Evolutionary conservation across 2,113 vertebrate species (phyloP), one percentile per base, ranked within the genome.

Genomic region (Oreochromis spilurus): DNA sequence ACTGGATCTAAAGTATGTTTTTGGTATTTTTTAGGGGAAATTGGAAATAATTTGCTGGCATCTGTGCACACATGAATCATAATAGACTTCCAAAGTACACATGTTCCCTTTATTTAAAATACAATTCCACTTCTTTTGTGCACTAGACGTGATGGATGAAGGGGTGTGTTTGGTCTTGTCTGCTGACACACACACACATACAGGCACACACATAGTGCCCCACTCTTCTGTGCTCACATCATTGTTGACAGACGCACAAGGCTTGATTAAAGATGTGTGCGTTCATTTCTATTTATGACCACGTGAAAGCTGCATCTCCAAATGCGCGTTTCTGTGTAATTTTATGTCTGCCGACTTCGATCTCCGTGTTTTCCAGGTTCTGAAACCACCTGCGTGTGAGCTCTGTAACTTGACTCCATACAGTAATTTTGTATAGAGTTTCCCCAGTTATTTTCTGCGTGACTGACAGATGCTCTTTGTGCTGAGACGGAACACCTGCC

Each of bases 151-250:
- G 93, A 92, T 90, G 62, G 91, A 92, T 93, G 81, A 79, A 86
- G 80, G 84, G 82, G 86, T 91, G 89, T 80, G 88, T 94, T 92
- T 88, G 91, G 91, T 94, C 93, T 92, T 90, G 92, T 93, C 53
- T 19, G 52, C 36, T 24, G 34, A 12, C 43, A 5, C 70, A 31
- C 70, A 48, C 70, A 31, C 24, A 48, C 52, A 29, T 58, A 57
- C 79, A 43, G 48, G 72, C 79, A 82, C 67, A 85, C 83, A 81
- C 48, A 48, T 24, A 58, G 45, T 13, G 62, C 57, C 45, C 83
- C 72, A 88, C 62, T 88, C 79, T 87, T 67, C 80, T 89, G 84
- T 85, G 60, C 89, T 93, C 85, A 88, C 52, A 62, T 83, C 34
- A 7, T 85, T 82, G 84, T 84, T 93, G 93, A 94, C 87, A 94